These are phyloP conservation scores for Eretmocerus hayati DNA, from an alignment of 2,888 invertebrate genomes.

Conservation along the genomic window DNA sequence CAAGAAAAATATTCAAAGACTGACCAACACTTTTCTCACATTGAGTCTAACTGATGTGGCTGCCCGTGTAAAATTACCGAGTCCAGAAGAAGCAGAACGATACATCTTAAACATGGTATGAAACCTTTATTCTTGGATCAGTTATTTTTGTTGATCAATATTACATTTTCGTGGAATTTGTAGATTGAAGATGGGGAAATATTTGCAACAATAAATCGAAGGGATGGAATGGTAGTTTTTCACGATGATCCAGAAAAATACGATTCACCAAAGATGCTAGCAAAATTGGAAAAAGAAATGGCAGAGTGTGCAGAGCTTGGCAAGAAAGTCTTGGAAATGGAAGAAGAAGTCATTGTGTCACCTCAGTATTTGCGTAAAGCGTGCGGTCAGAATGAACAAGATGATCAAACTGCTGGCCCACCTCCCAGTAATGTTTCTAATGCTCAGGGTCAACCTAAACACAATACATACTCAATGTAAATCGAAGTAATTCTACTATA, in stretches of 20 bases:
- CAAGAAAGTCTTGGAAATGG: slow-evolving; percentile 84
- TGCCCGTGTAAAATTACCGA: slow-evolving; percentile 76
- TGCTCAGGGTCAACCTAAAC: slow-evolving; percentile 42
- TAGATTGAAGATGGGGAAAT: slow-evolving; percentile 96
- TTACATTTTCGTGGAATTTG: too few species aligned
- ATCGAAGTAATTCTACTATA: too few species aligned
- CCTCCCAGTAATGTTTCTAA: slow-evolving; percentile 39
- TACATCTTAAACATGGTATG: slow-evolving; percentile 96
- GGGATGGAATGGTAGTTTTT: slow-evolving; percentile 96
- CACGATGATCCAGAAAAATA: slow-evolving; percentile 93
- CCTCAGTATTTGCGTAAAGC: slow-evolving; percentile 66
- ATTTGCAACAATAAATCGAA: slow-evolving; percentile 93
- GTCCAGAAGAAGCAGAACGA: slow-evolving; percentile 83
- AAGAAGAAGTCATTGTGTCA: slow-evolving; percentile 88
- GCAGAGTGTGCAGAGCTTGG: slow-evolving; percentile 80
- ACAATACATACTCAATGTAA: slow-evolving; percentile 45
- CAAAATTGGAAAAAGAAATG: slow-evolving; percentile 80
- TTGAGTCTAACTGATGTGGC: slow-evolving; percentile 84
- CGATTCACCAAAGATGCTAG: slow-evolving; percentile 81
- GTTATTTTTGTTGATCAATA: neutral
- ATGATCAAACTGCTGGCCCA: slow-evolving; percentile 39
- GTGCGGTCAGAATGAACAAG: slow-evolving; percentile 44
- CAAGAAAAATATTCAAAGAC: slow-evolving; percentile 92
- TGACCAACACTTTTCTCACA: slow-evolving; percentile 91
- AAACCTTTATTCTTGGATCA: too few species aligned